Percentiles rank a stretch among this genome's conserved stretches.
These are phyloP conservation scores for Plagiodera versicolora DNA, from an alignment of 2,888 invertebrate species.

Conservation along the genomic window DNA sequence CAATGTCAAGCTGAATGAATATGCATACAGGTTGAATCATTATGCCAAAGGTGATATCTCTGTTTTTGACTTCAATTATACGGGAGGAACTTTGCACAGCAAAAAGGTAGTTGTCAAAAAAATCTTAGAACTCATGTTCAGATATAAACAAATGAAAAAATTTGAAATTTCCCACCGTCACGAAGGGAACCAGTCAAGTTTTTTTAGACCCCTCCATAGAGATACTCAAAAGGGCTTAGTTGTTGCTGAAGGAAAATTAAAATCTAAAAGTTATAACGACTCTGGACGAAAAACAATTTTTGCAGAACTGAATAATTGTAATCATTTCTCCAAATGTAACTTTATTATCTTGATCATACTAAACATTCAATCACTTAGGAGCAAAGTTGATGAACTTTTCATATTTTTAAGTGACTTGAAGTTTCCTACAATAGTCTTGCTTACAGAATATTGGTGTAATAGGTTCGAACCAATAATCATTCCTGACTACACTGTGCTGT, in stretches of 20 bases:
- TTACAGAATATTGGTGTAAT: constrained; percentile 3
- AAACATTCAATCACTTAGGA: constrained; percentile 1
- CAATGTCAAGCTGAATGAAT: too few relatives aligned
- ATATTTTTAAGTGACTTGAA: not conserved
- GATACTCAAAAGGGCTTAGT: too few relatives aligned
- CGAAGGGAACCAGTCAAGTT: too few relatives aligned
- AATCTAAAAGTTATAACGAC: too few relatives aligned
- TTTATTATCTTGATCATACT: not conserved
- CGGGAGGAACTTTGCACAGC: not conserved
- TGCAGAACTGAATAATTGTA: too few relatives aligned
- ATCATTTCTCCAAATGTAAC: too few relatives aligned
- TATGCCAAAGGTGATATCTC: not conserved
- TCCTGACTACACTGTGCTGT: not conserved
- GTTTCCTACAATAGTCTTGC: not conserved
- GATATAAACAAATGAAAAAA: not conserved
- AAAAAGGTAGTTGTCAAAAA: not conserved
- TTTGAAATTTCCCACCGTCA: not conserved
- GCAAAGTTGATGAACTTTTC: constrained; percentile 1
- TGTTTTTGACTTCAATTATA: not conserved
- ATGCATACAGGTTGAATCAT: not conserved
- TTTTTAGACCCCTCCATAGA: too few relatives aligned
- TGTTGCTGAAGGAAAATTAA: not conserved
- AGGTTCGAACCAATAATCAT: not conserved
- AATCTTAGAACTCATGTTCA: not conserved
- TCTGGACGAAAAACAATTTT: too few relatives aligned